Base-by-base conservation (phyloP, 2,888 invertebrate genomes). In the Gandaritis pyraliata region DNA sequence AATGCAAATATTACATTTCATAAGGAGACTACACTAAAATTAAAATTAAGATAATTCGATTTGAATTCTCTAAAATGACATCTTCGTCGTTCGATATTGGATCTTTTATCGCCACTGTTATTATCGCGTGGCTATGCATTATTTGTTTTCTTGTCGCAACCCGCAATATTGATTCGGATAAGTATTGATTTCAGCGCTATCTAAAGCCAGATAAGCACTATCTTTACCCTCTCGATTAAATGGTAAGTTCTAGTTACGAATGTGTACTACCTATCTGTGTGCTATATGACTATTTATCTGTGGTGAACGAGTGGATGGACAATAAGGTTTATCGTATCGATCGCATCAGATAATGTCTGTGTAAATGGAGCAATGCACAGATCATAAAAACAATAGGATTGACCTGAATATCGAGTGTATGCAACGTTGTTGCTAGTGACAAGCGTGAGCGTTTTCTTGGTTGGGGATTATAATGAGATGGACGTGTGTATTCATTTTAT, bases 391-490 rank as follows among this genome's bases (percentile, higher is more conserved):
- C 82, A 83, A 85, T 81, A 74, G 77, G 75, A 73, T 78, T 81
- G 85, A 67, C 76, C 85, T 72, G 83, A 77, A 79, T 83, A 81
- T 83, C 69, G 72, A 76, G 75, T 77, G 81, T 76, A 43, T 16
- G 16, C 8, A 15, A 78, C 76, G 76, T 72, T 76, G 72, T 72
- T 79, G 63, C 64, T 70, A 71, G 66, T 71, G 74, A 71, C 75
- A 70, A 74, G 70, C 75, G 69, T 78, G 79, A 76, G 78, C 82
- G n/a, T 82, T 87, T 85, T 85, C 85, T 83, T 85, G 80, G 77
- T 68, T 79, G 75, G 71, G 74, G 71, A 75, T 70, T 71, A 78
- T 85, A 86, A 87, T 85, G 81, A 82, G 84, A 83, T 85, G 80
- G 76, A 74, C 70, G 80, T 76, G 10, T 2, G 33, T 78, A 76